A percentile compares a stretch with the other conserved stretches of the same genome.
These are phyloP conservation scores for Lineus longissimus DNA, from an alignment of 1,140 invertebrate genomes.

Conservation along the genomic window DNA sequence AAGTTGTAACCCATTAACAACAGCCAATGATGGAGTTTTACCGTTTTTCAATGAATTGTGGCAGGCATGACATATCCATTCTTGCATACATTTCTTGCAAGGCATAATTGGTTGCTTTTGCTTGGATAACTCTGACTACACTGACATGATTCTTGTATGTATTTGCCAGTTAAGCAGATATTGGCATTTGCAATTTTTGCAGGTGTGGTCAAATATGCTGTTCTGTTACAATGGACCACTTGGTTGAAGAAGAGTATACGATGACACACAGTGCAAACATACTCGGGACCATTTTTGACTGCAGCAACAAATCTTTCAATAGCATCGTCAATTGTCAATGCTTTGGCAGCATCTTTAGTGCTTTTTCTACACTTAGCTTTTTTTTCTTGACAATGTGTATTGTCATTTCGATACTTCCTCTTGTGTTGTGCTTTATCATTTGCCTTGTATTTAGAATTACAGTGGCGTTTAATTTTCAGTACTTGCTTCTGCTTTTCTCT, in stretches of 20 bases:
- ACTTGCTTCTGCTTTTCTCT: too few relatives aligned
- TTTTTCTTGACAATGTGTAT: too few relatives aligned
- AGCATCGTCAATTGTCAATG: background rate
- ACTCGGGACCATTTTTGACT: constrained; percentile 1
- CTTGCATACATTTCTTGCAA: background rate
- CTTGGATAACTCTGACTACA: too few relatives aligned
- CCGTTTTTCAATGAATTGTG: background rate
- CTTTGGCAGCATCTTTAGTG: too few relatives aligned
- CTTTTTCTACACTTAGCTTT: background rate
- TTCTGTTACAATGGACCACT: background rate
- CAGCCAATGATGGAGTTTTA: background rate
- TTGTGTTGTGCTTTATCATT: too few relatives aligned
- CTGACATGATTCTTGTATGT: too few relatives aligned
- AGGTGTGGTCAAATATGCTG: background rate
- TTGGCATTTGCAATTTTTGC: background rate
- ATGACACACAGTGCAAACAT: constrained; percentile 7
- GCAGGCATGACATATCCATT: constrained; percentile 4
- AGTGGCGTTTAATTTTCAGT: too few relatives aligned
- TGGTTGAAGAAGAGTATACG: background rate
- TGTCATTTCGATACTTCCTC: too few relatives aligned
- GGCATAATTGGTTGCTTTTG: background rate
- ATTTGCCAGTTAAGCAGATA: background rate
- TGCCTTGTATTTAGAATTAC: too few relatives aligned
- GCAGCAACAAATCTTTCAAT: background rate
- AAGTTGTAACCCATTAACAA: background rate